Evolutionary conservation across 2,888 invertebrate species (phyloP), one percentile per base, ranked within the genome.

Genomic region (Campoplex capitator): DNA sequence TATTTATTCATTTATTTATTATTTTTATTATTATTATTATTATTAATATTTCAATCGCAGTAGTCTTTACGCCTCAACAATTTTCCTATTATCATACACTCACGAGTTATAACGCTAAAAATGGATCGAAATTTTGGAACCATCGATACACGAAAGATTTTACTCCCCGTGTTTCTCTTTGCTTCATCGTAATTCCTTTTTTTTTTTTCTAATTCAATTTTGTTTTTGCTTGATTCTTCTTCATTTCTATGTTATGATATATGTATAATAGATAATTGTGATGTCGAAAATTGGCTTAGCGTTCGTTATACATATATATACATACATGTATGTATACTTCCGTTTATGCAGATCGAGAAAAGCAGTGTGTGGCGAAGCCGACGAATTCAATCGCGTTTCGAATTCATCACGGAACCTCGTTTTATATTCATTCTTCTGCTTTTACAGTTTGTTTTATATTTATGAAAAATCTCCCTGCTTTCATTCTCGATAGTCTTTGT

Each of bases 31-130:
- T 89, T 89, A 71, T 79, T 74, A 85, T 84, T 85, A 71, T 84
- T 83, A 51, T 79, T 85, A 85, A 78, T 83, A 71, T 86, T 67
- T 84, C 54, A 70, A 65, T 88, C 73, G 84, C 78, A 79, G 73
- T 82, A 58, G 77, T 89, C 89, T 88, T 88, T 84, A 67, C 88
- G 85, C 84, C 84, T 91, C 92, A 93, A 93, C 91, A 92, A 91
- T 91, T 92, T 93, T 89, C 90, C 93, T 93, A 93, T 88, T 93
- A 92, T 93, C 91, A 91, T 93, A 93, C 93, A 93, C 93, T 91
- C 89, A 92, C 89, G 91, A 91, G 89, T 92, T 75, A 77, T 65
- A 77, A 67, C 67, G 67, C 77, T 77, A 67, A 77, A 62, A 38
- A 77, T 42, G 51, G 35, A 68, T 78, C 78, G 68, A 68, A 78